phyloP scores from a whole-genome alignment of 2,888 invertebrate genomes.

The Phortica magna region DNA sequence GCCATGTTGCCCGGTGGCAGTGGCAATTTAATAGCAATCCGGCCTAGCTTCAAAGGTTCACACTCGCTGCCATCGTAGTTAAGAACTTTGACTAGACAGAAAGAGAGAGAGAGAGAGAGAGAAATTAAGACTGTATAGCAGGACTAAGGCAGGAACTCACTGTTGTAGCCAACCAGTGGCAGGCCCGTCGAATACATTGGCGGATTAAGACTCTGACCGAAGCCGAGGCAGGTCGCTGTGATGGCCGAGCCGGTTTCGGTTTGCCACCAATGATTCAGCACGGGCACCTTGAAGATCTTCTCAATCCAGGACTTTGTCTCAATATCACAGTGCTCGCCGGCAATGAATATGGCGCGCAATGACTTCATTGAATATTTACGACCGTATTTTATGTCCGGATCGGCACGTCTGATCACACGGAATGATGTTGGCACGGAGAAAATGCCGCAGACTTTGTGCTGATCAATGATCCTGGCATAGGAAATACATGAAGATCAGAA shows the following conservation, averaged over 20 bases:
- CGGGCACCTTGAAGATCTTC: slow-evolving; percentile 84
- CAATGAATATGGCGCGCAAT: slow-evolving; percentile 87
- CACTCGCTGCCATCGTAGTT: slow-evolving; percentile 85
- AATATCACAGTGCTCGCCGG: slow-evolving; percentile 95
- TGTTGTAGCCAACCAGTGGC: slow-evolving; percentile 92
- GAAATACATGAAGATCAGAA: not conserved
- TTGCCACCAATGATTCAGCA: slow-evolving; percentile 98
- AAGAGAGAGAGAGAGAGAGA: not conserved
- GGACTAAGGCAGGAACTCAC: slow-evolving; percentile 79
- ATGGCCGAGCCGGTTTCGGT: slow-evolving; percentile 96
- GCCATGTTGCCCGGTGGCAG: slow-evolving; percentile 93
- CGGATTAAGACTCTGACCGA: slow-evolving; percentile 84
- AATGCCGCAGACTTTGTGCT: slow-evolving; percentile 90
- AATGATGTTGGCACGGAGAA: slow-evolving; percentile 96
- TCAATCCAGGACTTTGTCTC: slow-evolving; percentile 91
- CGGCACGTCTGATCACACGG: slow-evolving; percentile 88
- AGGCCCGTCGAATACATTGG: slow-evolving; percentile 89
- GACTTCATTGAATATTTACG: slow-evolving; percentile 85
- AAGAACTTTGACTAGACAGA: slow-evolving; percentile 82
- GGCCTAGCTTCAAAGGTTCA: slow-evolving; percentile 86
- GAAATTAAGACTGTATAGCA: not conserved
- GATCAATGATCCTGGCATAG: slow-evolving; percentile 86
- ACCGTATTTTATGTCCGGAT: slow-evolving; percentile 85
- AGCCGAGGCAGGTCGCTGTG: slow-evolving; percentile 89
- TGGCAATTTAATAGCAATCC: slow-evolving; percentile 90